Conservation (phyloP, 2,888 invertebrate species). For the Torymus texanus region DNA sequence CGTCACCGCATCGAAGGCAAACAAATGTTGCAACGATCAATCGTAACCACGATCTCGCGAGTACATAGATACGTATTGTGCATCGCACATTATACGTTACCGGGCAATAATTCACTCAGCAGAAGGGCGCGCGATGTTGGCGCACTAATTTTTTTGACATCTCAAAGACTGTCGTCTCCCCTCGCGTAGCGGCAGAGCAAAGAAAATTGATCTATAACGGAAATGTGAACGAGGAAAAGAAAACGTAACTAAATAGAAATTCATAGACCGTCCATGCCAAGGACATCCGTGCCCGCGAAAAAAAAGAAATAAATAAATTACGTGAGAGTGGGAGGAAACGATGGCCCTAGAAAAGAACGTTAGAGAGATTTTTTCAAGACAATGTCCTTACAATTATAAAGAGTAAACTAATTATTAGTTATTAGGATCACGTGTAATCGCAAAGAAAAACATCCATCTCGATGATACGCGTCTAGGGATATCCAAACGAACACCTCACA, state of each 20-base stretch:
- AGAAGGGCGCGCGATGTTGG: neutral
- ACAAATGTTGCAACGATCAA: slow-evolving; percentile 32
- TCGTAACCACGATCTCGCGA: slow-evolving; percentile 1
- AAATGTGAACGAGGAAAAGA: slow-evolving; percentile 11
- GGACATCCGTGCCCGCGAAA: slow-evolving; percentile 62
- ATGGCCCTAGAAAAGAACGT: slow-evolving; percentile 3
- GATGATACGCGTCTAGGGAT: slow-evolving; percentile 33
- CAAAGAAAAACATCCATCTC: slow-evolving; percentile 23
- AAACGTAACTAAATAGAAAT: slow-evolving; percentile 53
- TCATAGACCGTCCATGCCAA: slow-evolving; percentile 67
- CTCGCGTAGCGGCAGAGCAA: neutral
- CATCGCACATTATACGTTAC: neutral
- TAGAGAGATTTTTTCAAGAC: slow-evolving; percentile 2
- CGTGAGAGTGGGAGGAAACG: no score
- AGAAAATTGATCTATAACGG: neutral
- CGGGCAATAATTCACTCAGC: neutral
- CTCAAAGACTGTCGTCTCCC: neutral
- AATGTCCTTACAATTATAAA: slow-evolving; percentile 30
- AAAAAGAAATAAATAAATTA: slow-evolving; percentile 1
- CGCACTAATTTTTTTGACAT: neutral
- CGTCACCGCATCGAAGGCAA: slow-evolving; percentile 62
- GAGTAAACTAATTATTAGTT: slow-evolving; percentile 41
- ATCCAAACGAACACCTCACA: slow-evolving; percentile 44
- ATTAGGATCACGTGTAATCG: slow-evolving; percentile 26
- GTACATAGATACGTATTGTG: neutral